Evolutionary conservation across 2,113 vertebrate genomes (phyloP).

Genomic region (Sebastes schlegelii): DNA sequence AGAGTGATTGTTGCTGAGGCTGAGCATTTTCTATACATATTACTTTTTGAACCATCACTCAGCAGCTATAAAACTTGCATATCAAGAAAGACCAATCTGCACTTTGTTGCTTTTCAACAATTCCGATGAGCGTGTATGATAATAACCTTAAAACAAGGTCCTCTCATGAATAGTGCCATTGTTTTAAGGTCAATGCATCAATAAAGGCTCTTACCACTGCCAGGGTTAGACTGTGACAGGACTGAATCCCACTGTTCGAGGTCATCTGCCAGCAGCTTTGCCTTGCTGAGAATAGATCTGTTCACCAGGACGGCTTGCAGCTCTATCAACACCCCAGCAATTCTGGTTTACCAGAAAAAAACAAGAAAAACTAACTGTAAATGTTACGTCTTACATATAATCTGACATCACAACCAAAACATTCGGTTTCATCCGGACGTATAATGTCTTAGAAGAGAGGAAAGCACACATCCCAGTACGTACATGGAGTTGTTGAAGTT

Average conservation of each 20-base stretch:
- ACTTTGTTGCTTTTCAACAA: not conserved
- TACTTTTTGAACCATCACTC: slow-evolving; percentile 47
- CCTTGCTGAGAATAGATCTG: slow-evolving; percentile 62
- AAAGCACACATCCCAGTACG: slow-evolving; percentile 52
- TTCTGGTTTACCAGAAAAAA: slow-evolving; percentile 57
- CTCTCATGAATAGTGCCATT: not conserved
- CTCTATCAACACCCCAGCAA: slow-evolving; percentile 78
- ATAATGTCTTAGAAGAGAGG: not conserved
- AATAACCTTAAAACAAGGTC: not conserved
- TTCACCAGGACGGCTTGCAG: slow-evolving; percentile 76
- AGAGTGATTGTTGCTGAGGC: slow-evolving; percentile 54
- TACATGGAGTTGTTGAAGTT: slow-evolving; percentile 97
- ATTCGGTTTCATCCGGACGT: not conserved
- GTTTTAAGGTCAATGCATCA: not conserved
- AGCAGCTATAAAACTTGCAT: slow-evolving; percentile 17
- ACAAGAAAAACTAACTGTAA: not conserved
- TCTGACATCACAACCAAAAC: not conserved
- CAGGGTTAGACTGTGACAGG: slow-evolving; percentile 51
- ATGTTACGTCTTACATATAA: not conserved
- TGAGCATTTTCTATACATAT: slow-evolving; percentile 42
- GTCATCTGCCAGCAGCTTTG: slow-evolving; percentile 68
- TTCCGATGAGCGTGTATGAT: not conserved
- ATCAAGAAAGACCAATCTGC: not conserved
- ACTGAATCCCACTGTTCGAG: slow-evolving; percentile 68
- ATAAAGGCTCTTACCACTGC: slow-evolving; percentile 58